phyloP scores from a whole-genome alignment of 35 echinoderm and acorn worm species.

The Apostichopus japonicus region DNA sequence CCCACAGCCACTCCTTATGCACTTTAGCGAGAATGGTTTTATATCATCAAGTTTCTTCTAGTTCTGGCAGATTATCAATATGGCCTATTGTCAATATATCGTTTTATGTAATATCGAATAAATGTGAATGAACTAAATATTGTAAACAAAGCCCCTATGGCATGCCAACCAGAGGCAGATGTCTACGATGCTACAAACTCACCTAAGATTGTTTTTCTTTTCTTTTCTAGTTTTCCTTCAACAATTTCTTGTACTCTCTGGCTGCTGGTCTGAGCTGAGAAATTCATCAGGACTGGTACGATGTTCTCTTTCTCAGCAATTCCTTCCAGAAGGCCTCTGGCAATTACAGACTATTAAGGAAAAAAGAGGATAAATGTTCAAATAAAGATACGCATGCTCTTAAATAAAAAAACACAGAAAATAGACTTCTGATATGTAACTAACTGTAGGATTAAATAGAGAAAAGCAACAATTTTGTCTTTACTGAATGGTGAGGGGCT shows the following conservation, averaged over 20 bases:
- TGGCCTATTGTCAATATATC: too few relatives aligned
- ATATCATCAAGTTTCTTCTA: too few relatives aligned
- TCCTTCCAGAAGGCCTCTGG: constrained; percentile 77
- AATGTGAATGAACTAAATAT: too few relatives aligned
- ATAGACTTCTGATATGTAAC: neutral
- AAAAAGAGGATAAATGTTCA: neutral
- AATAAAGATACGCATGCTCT: too few relatives aligned
- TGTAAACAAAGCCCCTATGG: too few relatives aligned
- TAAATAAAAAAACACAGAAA: neutral
- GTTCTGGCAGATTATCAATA: too few relatives aligned
- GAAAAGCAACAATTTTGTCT: neutral
- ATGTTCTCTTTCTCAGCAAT: constrained; percentile 88
- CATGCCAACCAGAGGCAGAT: too few relatives aligned
- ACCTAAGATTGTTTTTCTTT: constrained; percentile 97
- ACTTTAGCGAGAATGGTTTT: too few relatives aligned
- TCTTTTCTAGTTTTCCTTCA: constrained; percentile 98
- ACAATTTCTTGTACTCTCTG: constrained; percentile 92
- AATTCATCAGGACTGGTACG: constrained; percentile 94
- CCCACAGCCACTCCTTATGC: too few relatives aligned
- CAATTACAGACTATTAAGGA: constrained; percentile 85
- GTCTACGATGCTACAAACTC: neutral
- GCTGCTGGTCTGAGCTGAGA: constrained; percentile 98
- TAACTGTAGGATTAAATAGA: neutral
- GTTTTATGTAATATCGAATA: too few relatives aligned
- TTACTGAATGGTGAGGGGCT: too few relatives aligned